Conservation (phyloP, 1,140 invertebrate species). For the Drosophila lini region DNA sequence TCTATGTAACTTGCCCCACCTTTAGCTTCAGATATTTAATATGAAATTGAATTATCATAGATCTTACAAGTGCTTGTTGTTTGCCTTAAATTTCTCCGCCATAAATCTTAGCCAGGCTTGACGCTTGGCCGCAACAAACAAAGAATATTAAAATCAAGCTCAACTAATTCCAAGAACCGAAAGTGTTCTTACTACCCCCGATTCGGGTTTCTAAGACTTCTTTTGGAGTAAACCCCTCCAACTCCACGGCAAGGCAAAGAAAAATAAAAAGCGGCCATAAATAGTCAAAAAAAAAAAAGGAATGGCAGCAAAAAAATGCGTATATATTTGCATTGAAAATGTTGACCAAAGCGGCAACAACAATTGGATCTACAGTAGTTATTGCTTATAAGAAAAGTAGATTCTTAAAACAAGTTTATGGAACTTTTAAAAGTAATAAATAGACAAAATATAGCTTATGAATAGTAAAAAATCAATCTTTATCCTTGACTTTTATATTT, state of each 20-base stretch:
- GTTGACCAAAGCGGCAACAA: slow-evolving; percentile 50
- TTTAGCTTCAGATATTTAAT: slow-evolving; percentile 2
- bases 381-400: background rate
- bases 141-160: slow-evolving; percentile 21
- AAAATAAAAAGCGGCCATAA: slow-evolving; percentile 58
- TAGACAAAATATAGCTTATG: no score
- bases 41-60: slow-evolving; percentile 12
- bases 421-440: no score
- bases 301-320: slow-evolving; percentile 52
- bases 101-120: slow-evolving; percentile 11
- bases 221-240: slow-evolving; percentile 27
- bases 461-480: no score
- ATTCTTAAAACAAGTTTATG: no score
- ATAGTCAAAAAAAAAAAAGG: slow-evolving; percentile 41
- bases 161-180: slow-evolving; percentile 41
- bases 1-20: slow-evolving; percentile 10
- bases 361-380: background rate
- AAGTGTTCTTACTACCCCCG: slow-evolving; percentile 44
- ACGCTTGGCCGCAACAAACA: slow-evolving; percentile 2
- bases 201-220: slow-evolving; percentile 3
- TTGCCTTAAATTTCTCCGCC: background rate
- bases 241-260: slow-evolving; percentile 8
- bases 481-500: no score
- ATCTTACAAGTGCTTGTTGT: slow-evolving; percentile 14
- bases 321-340: slow-evolving; percentile 80